These are phyloP conservation scores for Petrocephalus microphthalmus DNA, from an alignment of 2,113 vertebrate species.

Conservation along the genomic window DNA sequence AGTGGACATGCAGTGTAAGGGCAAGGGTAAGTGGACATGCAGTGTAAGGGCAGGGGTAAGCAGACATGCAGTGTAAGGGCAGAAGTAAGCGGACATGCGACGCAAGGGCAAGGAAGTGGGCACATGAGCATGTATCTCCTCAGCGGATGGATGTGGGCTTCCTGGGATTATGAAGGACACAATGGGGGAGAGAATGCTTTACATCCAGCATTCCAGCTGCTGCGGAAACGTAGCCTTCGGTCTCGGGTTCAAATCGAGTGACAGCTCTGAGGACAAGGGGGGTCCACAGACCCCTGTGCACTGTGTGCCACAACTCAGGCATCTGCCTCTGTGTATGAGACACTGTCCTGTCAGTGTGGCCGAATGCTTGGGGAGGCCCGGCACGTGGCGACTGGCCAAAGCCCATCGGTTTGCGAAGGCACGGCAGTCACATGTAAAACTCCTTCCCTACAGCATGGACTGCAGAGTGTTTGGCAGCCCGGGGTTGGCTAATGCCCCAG, in stretches of 20 bases:
- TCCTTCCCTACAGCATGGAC: neutral
- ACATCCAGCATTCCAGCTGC: neutral
- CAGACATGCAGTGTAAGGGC: neutral
- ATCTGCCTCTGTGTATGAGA: neutral
- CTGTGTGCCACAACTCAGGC: neutral
- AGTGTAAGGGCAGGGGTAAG: neutral
- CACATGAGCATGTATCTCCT: too few relatives aligned
- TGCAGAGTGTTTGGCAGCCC: neutral
- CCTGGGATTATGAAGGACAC: slow-evolving; percentile 9
- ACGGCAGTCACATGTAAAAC: neutral
- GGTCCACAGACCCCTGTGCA: neutral
- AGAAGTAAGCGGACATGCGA: neutral
- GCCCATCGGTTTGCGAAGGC: neutral
- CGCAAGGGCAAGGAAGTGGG: neutral
- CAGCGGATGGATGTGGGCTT: neutral
- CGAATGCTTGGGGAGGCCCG: too few relatives aligned
- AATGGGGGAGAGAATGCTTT: neutral
- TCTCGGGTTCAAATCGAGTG: neutral
- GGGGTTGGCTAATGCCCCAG: neutral
- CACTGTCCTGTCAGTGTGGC: neutral
- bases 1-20: neutral
- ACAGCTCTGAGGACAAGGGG: neutral
- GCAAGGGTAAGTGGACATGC: neutral
- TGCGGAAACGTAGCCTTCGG: neutral
- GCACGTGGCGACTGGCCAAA: neutral